phyloP scores from a whole-genome alignment of 1,140 invertebrate genomes.

The Polypedilum vanderplanki region DNA sequence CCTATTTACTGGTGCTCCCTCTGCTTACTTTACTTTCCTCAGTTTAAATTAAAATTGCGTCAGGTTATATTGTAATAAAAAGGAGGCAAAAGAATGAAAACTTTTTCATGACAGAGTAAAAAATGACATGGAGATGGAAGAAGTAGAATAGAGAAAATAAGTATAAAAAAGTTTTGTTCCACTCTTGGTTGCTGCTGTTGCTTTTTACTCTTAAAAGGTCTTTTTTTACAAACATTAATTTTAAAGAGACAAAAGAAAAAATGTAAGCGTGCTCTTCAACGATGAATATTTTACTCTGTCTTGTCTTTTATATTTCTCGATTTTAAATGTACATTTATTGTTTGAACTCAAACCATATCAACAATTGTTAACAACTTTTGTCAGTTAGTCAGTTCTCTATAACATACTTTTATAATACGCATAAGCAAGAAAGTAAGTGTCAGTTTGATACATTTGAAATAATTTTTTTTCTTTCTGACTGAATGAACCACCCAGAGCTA shows the following conservation, averaged over 20 bases:
- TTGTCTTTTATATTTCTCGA: not conserved
- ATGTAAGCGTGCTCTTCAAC: not conserved
- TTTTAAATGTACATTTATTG: not conserved
- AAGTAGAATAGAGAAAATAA: not conserved
- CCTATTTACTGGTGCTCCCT: not conserved
- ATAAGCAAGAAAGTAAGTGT: not conserved
- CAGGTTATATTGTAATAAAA: slow-evolving; percentile 11
- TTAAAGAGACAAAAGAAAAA: not conserved
- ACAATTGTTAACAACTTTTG: slow-evolving; percentile 11
- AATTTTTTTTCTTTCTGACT: not conserved
- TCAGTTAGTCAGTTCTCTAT: not conserved
- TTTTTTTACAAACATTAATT: slow-evolving; percentile 8
- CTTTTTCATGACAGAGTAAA: not conserved
- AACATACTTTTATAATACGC: not conserved
- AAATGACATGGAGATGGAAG: not conserved
- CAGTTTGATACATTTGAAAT: slow-evolving; percentile 19
- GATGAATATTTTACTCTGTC: not conserved
- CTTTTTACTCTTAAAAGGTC: too few species aligned
- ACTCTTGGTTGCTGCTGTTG: not conserved
- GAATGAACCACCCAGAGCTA: not conserved
- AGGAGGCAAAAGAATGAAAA: not conserved
- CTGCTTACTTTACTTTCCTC: too few species aligned
- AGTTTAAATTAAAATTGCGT: not conserved
- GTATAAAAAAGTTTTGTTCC: not conserved
- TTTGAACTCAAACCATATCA: slow-evolving; percentile 3